Conservation (phyloP, 2,888 invertebrate species). For the Amblyjoppa fuscipennis region DNA sequence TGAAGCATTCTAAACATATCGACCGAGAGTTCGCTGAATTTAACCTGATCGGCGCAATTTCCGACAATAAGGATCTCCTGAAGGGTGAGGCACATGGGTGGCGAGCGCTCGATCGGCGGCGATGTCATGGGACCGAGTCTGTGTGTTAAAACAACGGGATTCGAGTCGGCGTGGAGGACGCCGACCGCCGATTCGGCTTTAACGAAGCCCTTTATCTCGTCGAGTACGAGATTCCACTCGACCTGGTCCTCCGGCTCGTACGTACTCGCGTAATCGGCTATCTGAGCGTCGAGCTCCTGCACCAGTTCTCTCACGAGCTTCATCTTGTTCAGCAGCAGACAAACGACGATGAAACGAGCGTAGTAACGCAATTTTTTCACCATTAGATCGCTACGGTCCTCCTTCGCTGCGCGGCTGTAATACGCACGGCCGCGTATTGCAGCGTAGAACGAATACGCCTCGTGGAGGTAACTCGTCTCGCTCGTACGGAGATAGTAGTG, state of each 20-base stretch:
- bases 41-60: constrained; percentile 96
- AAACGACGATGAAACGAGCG: constrained; percentile 98
- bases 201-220: constrained; percentile 97
- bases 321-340: constrained; percentile 96
- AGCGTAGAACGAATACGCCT: constrained; percentile 98
- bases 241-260: constrained; percentile 97
- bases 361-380: constrained; percentile 98
- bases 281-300: constrained; percentile 96
- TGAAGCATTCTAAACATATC: constrained; percentile 99
- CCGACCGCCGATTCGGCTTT: constrained; percentile 96
- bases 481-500: constrained; percentile 99
- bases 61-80: constrained; percentile 98
- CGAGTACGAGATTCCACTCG: constrained; percentile 97
- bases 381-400: constrained; percentile 97
- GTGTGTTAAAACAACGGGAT: constrained; percentile 94
- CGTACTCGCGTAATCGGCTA: constrained; percentile 97
- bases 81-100: constrained; percentile 94
- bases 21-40: constrained; percentile 98
- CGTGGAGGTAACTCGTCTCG: constrained; percentile 97
- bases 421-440: constrained; percentile 97
- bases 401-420: constrained; percentile 96
- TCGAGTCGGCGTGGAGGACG: constrained; percentile 95
- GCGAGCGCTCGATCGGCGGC: constrained; percentile 94
- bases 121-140: constrained; percentile 94
- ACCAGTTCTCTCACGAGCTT: constrained; percentile 96